Percentiles rank a stretch among this genome's conserved stretches.
phyloP scores from a whole-genome alignment of 2,888 invertebrate genomes.

The Cheilosia pagana region DNA sequence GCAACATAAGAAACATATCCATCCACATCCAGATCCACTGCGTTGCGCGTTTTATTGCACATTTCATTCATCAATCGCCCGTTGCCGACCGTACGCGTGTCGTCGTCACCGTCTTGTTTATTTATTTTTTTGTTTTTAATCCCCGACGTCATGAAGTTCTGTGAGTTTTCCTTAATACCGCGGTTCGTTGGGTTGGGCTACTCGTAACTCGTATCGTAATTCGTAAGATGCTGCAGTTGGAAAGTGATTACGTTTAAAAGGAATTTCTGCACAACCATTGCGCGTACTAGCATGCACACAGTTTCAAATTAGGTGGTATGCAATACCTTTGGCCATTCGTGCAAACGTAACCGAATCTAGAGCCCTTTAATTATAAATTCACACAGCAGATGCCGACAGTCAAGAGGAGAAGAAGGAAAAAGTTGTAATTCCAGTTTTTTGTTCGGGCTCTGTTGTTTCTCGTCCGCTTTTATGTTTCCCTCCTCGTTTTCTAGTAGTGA shows the following conservation, averaged over 20 bases:
- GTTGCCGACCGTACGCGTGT: slow-evolving; percentile 37
- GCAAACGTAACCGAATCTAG: slow-evolving; percentile 63
- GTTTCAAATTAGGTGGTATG: slow-evolving; percentile 20
- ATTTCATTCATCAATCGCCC: slow-evolving; percentile 69
- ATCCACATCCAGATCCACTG: too few species aligned
- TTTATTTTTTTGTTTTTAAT: slow-evolving; percentile 66
- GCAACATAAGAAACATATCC: slow-evolving; percentile 5
- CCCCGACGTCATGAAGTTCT: slow-evolving; percentile 53
- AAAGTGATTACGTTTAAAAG: slow-evolving; percentile 24
- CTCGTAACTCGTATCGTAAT: background rate
- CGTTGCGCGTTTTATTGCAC: slow-evolving; percentile 25
- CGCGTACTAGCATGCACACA: slow-evolving; percentile 15
- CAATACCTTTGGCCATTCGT: slow-evolving; percentile 39
- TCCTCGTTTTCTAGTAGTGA: slow-evolving; percentile 62
- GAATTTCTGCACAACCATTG: slow-evolving; percentile 33
- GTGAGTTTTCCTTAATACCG: slow-evolving; percentile 34
- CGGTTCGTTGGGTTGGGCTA: slow-evolving; percentile 31
- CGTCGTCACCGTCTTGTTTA: slow-evolving; percentile 34
- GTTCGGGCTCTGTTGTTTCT: slow-evolving; percentile 52
- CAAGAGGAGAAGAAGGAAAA: slow-evolving; percentile 58
- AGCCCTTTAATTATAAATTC: slow-evolving; percentile 73
- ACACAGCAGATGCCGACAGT: slow-evolving; percentile 74
- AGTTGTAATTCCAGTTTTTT: slow-evolving; percentile 70
- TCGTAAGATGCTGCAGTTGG: slow-evolving; percentile 30
- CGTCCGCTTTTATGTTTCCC: slow-evolving; percentile 57